A percentile compares a stretch with the other conserved stretches of the same genome.
Evolutionary conservation across 1,140 invertebrate genomes (phyloP).

Genomic region (Carposina sasakii): DNA sequence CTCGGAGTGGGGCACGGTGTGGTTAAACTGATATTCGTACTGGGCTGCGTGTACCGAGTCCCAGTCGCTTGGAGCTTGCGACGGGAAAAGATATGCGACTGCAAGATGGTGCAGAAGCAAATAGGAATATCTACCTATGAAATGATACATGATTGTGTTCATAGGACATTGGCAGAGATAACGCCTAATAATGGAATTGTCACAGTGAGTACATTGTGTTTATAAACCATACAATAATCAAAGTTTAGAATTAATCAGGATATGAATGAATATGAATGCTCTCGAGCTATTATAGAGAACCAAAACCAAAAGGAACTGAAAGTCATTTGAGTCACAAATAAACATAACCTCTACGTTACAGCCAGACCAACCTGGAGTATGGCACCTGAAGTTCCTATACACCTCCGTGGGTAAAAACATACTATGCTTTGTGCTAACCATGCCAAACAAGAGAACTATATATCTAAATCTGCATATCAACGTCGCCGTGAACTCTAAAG

Average conservation of each 20-base stretch:
- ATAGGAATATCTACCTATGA: slow-evolving; percentile 54
- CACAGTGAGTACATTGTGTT: too few relatives aligned
- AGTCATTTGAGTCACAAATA: too few relatives aligned
- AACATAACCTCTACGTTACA: too few relatives aligned
- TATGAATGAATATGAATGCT: too few relatives aligned
- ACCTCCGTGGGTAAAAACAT: slow-evolving; percentile 38
- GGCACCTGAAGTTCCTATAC: slow-evolving; percentile 52
- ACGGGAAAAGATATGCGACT: slow-evolving; percentile 63
- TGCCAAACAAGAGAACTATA: slow-evolving; percentile 53
- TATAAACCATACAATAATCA: too few relatives aligned
- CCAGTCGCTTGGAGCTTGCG: slow-evolving; percentile 49
- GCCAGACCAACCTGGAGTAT: slow-evolving; percentile 39
- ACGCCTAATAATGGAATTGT: slow-evolving; percentile 46
- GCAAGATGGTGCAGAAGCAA: slow-evolving; percentile 54
- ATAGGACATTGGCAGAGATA: slow-evolving; percentile 47
- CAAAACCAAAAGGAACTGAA: too few relatives aligned
- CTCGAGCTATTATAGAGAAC: too few relatives aligned
- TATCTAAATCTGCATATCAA: slow-evolving; percentile 46
- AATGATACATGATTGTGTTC: slow-evolving; percentile 52
- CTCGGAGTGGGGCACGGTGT: slow-evolving; percentile 36
- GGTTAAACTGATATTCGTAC: slow-evolving; percentile 50
- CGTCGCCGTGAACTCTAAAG: slow-evolving; percentile 38
- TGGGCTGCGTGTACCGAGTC: slow-evolving; percentile 45
- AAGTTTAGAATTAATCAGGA: too few relatives aligned
- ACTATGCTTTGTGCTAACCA: slow-evolving; percentile 49